Conservation (phyloP, 2,888 invertebrate species). For the Antheraea yamamai region DNA sequence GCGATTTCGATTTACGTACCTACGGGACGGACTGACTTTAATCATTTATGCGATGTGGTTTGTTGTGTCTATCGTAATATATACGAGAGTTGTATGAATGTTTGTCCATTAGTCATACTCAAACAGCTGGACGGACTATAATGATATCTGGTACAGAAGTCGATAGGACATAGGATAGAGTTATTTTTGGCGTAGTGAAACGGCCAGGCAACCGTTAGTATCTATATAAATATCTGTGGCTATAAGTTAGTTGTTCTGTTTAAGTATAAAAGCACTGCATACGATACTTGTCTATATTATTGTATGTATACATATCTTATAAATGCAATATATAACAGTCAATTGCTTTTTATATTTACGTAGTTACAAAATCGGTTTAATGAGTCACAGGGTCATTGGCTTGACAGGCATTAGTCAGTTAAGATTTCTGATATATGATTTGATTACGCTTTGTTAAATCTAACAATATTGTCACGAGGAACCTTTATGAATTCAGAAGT, state of each 20-base stretch:
- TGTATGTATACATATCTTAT: not conserved
- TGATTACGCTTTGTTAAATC: constrained; percentile 12
- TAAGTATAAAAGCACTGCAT: not conserved
- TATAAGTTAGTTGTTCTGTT: too few relatives aligned
- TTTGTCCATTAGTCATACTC: not conserved
- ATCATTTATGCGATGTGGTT: too few relatives aligned
- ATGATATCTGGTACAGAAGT: not conserved
- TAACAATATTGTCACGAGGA: not conserved
- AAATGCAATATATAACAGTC: not conserved
- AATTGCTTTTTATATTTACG: not conserved
- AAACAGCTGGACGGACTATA: too few relatives aligned
- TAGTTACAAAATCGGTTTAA: constrained; percentile 17
- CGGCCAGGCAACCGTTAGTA: not conserved
- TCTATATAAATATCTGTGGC: too few relatives aligned
- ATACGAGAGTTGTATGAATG: not conserved
- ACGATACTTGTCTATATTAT: not conserved
- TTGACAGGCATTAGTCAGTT: not conserved
- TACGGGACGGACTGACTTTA: too few relatives aligned
- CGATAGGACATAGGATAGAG: not conserved
- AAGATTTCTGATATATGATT: constrained; percentile 11
- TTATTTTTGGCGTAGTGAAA: not conserved
- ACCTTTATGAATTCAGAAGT: not conserved
- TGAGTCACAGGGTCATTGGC: constrained; percentile 32
- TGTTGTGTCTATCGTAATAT: too few relatives aligned
- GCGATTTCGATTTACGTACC: too few relatives aligned